phyloP scores from a whole-genome alignment of 2,797 vertebrate genomes.

The Eremophila alpestris region DNA sequence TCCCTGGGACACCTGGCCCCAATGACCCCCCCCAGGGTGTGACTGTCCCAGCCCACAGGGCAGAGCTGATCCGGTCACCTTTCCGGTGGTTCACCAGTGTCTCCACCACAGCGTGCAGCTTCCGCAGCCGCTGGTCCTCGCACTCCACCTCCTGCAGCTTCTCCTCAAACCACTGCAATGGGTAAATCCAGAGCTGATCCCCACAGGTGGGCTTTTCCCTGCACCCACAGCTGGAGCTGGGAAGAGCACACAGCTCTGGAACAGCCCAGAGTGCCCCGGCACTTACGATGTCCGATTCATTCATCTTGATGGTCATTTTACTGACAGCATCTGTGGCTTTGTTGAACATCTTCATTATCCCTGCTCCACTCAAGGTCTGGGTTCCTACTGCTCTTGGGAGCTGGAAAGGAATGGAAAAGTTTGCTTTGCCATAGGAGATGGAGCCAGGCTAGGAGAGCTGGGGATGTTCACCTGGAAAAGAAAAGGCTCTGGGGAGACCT shows the following conservation, averaged over 20 bases:
- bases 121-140: slow-evolving; percentile 92
- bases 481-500: neutral
- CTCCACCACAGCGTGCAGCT: slow-evolving; percentile 89
- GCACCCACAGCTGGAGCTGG: neutral
- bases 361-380: slow-evolving; percentile 92
- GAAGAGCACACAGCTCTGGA: rapidly evolving
- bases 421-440: neutral
- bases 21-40: neutral
- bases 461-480: neutral
- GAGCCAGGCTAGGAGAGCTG: neutral
- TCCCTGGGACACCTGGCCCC: neutral
- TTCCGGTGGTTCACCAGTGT: slow-evolving; percentile 91
- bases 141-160: slow-evolving; percentile 96
- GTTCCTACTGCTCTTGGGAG: slow-evolving; percentile 92
- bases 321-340: slow-evolving; percentile 95
- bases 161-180: slow-evolving; percentile 95
- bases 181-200: slow-evolving; percentile 10
- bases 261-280: neutral
- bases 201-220: neutral
- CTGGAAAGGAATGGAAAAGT: slow-evolving; percentile 69
- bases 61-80: slow-evolving; percentile 72
- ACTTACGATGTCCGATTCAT: slow-evolving; percentile 95
- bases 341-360: slow-evolving; percentile 97
- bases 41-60: neutral
- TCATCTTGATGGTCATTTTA: slow-evolving; percentile 99